Evolutionary conservation across 2,888 invertebrate genomes (phyloP), one percentile per base, ranked within the genome.

Genomic region (Crossocerus cetratus): DNA sequence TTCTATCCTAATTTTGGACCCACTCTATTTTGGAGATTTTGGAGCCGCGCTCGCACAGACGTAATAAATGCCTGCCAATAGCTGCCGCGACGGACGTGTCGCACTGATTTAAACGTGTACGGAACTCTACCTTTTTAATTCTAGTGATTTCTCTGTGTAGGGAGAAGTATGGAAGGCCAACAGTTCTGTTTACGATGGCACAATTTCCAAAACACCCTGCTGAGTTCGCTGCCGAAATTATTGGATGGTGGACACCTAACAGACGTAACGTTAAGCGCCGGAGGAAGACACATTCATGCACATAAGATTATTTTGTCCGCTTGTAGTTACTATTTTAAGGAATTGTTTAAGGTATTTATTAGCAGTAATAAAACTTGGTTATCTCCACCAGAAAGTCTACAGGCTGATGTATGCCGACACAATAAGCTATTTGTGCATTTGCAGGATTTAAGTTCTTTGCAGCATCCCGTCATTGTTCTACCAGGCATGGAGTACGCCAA

Each of bases 251-350:
- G 96, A 82, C 94, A 96, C 89, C 92, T 97, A 84, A 95, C 96
- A 66, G 97, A 97, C 90, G 96, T 97, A 60, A 97, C 97, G 13
- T 92, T 97, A 58, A 96, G 96, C 78, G 97, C 97, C 3, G 96
- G 95, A 83, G 96, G 96, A 21, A 94, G 95, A 74, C 94, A 94
- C n/a, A 92, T 97, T 80, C 94, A 94, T 84, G 97, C 97, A 1
- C 97, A 97, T 90, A 93, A 94, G 85, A 93, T 97, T 63, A 95
- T 97, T 62, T 91, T 97, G 68, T 97, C 97, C 23, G 96, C 97
- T 77, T 97, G 97, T 91, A 97, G 97, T 91, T 94, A 95, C 81
- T 97, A 97, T 91, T 97, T 97, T 90, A 94, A 96, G 84, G 96
- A 96, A 86, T 92, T 97, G 76, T 97, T 97, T 91, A 95, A 95